Evolutionary conservation across 1,140 invertebrate species (phyloP), one percentile per base, ranked within the genome.

Genomic region (Nomia melanderi): DNA sequence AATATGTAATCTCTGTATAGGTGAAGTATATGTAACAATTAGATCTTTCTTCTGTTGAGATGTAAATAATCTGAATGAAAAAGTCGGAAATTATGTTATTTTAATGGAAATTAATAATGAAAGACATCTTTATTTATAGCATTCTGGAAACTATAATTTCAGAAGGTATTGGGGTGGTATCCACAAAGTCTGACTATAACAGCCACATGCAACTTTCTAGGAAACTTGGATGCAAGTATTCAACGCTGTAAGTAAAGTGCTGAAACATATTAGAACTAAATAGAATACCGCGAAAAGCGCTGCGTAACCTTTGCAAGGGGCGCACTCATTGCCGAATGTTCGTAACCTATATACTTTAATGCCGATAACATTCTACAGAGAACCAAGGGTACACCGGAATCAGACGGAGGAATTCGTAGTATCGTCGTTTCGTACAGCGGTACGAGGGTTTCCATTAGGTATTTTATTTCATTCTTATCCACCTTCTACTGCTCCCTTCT

Each of bases 321-420:
- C 54, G 65, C 73, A 39, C 20, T 44, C 14, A n/a, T 12, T 33
- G 20, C 31, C n/a, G 54, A 36, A 33, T 9, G 29, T 23, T 36
- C 50, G 31, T 70, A 76, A 69, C n/a, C 64, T 44, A 39, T 31
- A 54, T 76, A 69, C 41, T 70, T 76, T 70, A 76, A 76, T 36
- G n/a, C 65, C 54, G 53, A 70, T 69, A 76, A 47, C 65, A 20
- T 60, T 69, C 65, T n/a, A 65, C 33, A 41, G 62, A 17, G 20
- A 53, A 27, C 27, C 14, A n/a, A 53, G 9, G 29, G 33, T 20
- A 14, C 11, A 8, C 2, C n/a, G 33, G 27, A 17, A 33, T 59
- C 57, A 47, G 73, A 23, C 64, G 4, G 5, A 67, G 64, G 73
- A 67, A 75, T 75, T 63, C 64, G 73, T 67, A 65, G 65, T 63